Conservation (phyloP, 1,140 invertebrate genomes). For the Trissolcus basalis region DNA sequence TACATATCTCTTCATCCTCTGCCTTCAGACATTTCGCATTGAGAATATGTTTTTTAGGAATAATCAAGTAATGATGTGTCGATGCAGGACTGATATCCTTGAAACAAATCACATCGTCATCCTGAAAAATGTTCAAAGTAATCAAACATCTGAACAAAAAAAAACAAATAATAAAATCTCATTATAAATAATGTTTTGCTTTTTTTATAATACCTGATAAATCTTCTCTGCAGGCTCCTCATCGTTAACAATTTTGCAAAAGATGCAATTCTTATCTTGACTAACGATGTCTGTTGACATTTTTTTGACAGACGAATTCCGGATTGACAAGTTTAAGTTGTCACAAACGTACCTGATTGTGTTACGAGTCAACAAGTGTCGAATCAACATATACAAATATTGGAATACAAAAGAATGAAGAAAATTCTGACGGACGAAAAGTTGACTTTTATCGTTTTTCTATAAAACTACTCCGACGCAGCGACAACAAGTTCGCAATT, state of each 20-base stretch:
- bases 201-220: constrained; percentile 65
- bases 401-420: too few relatives aligned
- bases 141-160: too few relatives aligned
- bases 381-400: too few relatives aligned
- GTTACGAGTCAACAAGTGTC: too few relatives aligned
- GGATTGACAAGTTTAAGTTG: too few relatives aligned
- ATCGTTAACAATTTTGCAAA: constrained; percentile 83
- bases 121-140: constrained; percentile 75
- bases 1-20: constrained; percentile 82
- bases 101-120: constrained; percentile 87
- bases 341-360: too few relatives aligned
- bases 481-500: too few relatives aligned
- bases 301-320: constrained; percentile 1
- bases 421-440: too few relatives aligned
- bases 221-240: constrained; percentile 77
- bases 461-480: too few relatives aligned
- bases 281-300: constrained; percentile 16
- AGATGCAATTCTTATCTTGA: constrained; percentile 78
- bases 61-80: constrained; percentile 86
- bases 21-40: constrained; percentile 82
- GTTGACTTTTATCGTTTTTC: too few relatives aligned
- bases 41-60: constrained; percentile 86
- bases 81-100: constrained; percentile 90
- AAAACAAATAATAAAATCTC: too few relatives aligned
- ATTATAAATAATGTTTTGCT: too few relatives aligned